Evolutionary conservation across 2,888 invertebrate species (phyloP), one percentile per base, ranked within the genome.

Genomic region (Acrobeloides nanus): DNA sequence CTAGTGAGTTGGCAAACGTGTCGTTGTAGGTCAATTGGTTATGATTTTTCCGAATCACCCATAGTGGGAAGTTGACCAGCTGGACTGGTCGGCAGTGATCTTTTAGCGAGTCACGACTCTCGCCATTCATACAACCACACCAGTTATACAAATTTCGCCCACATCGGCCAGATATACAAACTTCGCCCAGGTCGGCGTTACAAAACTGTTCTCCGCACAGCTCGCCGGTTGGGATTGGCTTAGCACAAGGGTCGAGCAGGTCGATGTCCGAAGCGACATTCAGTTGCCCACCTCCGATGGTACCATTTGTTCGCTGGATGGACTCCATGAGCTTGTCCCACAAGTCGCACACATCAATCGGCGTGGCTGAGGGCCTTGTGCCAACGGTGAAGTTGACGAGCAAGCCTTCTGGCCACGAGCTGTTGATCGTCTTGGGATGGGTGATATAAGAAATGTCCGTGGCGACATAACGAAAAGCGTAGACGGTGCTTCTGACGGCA

Each of bases 71-170:
- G 20, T 50, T 59, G 64, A 62, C 67, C 15, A 62, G 59, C 46
- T 70, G 69, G 17, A 67, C 68, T 18, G 61, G 59, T n/a, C 60
- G 61, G 43, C 73, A 73, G 17, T 56, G 50, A n/a, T 59, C 58
- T 12, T 57, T 49, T 2, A 52, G 31, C 15, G 53, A 48, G 21
- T 56, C 47, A 12, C 73, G 56, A 41, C 67, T 67, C 59, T 68
- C 64, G 23, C 69, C 70, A 27, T 55, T 53, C 2, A 66, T 60
- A 46, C 73, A 73, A 23, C 68, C 72, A 45, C 73, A 35, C 62
- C 66, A 10, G 61, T 70, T 31, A 74, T 61, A 51, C 73, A 73
- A 15, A 69, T 51, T 55, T 68, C 60, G 8, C 53, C 60, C 21
- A n/a, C n/a, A n/a, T n/a, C n/a, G n/a, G n/a, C n/a, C n/a, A n/a